Evolutionary conservation across 2,888 invertebrate species (phyloP).

Genomic region (Tiliacea aurago): DNA sequence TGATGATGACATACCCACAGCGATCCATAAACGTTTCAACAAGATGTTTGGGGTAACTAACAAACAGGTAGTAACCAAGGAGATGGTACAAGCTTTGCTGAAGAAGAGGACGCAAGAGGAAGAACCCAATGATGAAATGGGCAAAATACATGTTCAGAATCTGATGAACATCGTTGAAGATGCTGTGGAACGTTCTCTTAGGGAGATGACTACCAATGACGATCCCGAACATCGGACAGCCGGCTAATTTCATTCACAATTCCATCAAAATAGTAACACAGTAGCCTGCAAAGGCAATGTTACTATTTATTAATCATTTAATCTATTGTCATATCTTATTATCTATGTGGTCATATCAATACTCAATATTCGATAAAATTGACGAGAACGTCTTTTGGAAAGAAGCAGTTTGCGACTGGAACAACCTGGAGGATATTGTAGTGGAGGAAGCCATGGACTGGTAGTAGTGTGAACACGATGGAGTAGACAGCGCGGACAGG

Average conservation of each 20-base stretch:
- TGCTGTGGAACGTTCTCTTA: conserved; percentile 52
- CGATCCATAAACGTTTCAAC: conserved; percentile 53
- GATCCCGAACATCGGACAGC: conserved; percentile 45
- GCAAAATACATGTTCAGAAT: conserved; percentile 57
- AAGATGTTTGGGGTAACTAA: conserved; percentile 50
- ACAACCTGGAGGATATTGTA: conserved; percentile 28
- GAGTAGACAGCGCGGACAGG: conserved; percentile 1
- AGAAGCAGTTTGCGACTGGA: conserved; percentile 17
- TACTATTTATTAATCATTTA: conserved; percentile 37
- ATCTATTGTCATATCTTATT: conserved; percentile 45
- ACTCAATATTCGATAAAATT: conserved; percentile 36
- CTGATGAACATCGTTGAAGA: conserved; percentile 55
- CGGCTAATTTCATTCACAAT: conserved; percentile 26
- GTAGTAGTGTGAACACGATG: conserved; percentile 33
- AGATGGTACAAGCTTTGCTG: conserved; percentile 55
- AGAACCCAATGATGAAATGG: conserved; percentile 55
- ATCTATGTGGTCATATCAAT: conserved; percentile 54
- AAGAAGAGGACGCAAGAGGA: conserved; percentile 49
- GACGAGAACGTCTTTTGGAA: conserved; percentile 28
- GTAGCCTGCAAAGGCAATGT: conserved; percentile 13
- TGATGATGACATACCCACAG: conserved; percentile 45
- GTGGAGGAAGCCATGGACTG: conserved; percentile 22
- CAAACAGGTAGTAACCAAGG: conserved; percentile 54
- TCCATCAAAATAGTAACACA: conserved; percentile 29
- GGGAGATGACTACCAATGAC: conserved; percentile 40